Base-by-base conservation (phyloP, 2,888 invertebrate genomes). In the Pomacea canaliculata region DNA sequence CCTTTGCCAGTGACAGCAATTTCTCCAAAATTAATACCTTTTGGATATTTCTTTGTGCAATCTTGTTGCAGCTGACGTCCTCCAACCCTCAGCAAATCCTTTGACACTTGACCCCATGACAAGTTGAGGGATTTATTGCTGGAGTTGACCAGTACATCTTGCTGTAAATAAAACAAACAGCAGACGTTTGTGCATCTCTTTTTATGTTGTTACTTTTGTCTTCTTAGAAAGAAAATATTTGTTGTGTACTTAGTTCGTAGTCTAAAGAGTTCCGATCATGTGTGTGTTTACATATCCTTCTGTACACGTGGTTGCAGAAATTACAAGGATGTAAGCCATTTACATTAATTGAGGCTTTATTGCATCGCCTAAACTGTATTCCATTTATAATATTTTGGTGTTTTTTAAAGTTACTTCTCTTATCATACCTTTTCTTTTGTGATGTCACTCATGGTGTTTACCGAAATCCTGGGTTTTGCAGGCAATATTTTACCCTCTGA, bases 141-240 rank as follows among this genome's bases (percentile, higher is more conserved):
- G 0, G 87, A 83, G 76, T 87, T 87, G 10, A 88, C 86, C 48
- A 88, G 81, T 0, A 85, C 84, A 79, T 87, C 86, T 56, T 83
- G 85, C 88, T 88, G 78, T n/a, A 59, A 27, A 37, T 37, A 37
- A 37, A 37, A 37, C 37, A 37, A 37, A 37, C 37, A 37, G 37
- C 37, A 37, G 37, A 37, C 37, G 1, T 37, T 37, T 5, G 37
- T 37, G 37, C 37, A 37, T 5, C 37, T 37, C 0, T 37, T 37
- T 37, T 37, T 37, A 37, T 37, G 37, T 3, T 3, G 37, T 37
- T 37, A 37, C 3, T 3, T 37, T 37, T 37, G 4, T 37, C 37
- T 37, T 37, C 37, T 37, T 37, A 37, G 37, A 0, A 37, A 37
- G 37, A 37, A 37, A 37, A 1, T 37, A 3, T 37, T 37, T 37